These are phyloP conservation scores for Oceanodroma tethys DNA, from an alignment of 2,113 vertebrate genomes.

Conservation along the genomic window DNA sequence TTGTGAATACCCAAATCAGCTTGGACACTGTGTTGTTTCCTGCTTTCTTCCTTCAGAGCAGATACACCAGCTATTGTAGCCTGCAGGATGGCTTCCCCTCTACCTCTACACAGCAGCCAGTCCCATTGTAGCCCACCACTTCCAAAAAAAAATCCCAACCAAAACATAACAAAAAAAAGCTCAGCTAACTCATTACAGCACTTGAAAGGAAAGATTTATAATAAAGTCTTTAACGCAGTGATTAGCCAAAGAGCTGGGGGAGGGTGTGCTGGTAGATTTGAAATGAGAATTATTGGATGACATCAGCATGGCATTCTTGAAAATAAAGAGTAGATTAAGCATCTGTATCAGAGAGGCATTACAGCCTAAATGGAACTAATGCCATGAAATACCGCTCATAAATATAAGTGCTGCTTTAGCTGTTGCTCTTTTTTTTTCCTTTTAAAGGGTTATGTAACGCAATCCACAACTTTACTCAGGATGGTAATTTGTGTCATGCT, in stretches of 20 bases:
- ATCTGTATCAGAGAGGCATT: slow-evolving; percentile 15
- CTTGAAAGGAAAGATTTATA: background rate
- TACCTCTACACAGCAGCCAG: background rate
- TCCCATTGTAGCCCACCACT: background rate
- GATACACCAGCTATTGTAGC: background rate
- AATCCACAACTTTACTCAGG: background rate
- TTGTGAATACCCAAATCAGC: background rate
- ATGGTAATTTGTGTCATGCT: background rate
- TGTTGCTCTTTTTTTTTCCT: background rate
- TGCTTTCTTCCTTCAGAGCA: background rate
- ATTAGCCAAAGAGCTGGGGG: background rate
- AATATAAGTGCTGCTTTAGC: background rate
- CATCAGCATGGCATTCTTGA: background rate
- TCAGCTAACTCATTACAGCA: background rate
- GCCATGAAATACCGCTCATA: background rate
- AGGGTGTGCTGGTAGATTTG: background rate
- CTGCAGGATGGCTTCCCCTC: background rate
- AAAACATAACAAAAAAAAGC: background rate
- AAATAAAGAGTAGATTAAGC: slow-evolving; percentile 24
- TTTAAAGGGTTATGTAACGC: background rate
- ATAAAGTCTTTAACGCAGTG: background rate
- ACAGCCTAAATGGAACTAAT: background rate
- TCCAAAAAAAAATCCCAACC: background rate
- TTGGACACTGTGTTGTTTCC: background rate
- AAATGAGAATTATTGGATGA: background rate